phyloP scores from a whole-genome alignment of 1,140 invertebrate genomes.

The Dendroctonus valens region DNA sequence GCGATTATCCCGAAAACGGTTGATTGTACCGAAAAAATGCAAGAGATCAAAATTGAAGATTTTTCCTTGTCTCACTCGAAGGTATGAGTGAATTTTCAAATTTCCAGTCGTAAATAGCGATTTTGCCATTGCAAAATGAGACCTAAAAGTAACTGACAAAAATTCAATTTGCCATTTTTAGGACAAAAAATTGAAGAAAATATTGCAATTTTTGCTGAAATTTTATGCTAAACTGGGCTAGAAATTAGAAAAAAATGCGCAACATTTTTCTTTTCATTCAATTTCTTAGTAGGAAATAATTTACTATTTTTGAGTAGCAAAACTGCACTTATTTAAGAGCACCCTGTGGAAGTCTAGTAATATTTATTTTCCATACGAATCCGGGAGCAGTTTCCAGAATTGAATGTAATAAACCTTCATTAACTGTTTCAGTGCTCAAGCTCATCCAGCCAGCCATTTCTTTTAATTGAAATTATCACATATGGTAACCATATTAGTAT shows the following conservation, averaged over 20 bases:
- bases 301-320: neutral
- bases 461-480: constrained; percentile 5
- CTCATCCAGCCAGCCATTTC: neutral
- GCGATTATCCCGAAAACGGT: no score
- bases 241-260: neutral
- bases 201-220: neutral
- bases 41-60: no score
- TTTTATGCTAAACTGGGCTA: no score
- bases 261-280: no score
- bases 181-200: neutral
- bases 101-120: no score
- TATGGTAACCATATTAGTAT: constrained; percentile 23
- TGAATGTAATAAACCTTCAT: constrained; percentile 1
- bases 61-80: no score
- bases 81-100: no score
- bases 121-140: no score
- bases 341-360: neutral
- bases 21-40: no score
- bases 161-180: neutral
- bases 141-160: neutral
- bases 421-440: neutral
- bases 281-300: neutral
- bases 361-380: neutral
- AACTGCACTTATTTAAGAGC: neutral
- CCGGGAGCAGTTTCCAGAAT: neutral